Conservation (phyloP, 2,888 invertebrate species). For the Amphipoea oculea region DNA sequence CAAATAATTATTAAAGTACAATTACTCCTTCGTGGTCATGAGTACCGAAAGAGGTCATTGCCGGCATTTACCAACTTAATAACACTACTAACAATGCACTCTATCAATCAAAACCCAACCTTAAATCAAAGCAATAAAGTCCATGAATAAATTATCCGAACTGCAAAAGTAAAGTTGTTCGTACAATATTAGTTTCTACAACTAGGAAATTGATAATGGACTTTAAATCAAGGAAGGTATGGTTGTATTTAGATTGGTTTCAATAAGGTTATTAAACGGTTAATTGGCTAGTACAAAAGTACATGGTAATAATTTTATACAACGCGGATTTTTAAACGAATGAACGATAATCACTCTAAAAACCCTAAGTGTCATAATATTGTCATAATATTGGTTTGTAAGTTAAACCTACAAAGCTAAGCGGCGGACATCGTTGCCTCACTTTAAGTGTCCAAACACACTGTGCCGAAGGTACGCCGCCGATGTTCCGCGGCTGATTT, state of each 20-base stretch:
- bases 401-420: not conserved
- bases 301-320: slow-evolving; percentile 41
- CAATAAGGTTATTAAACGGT: slow-evolving; percentile 26
- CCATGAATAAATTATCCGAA: not conserved
- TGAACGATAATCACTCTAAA: slow-evolving; percentile 30
- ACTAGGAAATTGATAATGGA: slow-evolving; percentile 35
- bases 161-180: slow-evolving; percentile 23
- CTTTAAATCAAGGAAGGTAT: slow-evolving; percentile 19
- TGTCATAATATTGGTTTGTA: not conserved
- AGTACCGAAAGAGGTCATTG: slow-evolving; percentile 64
- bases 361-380: slow-evolving; percentile 10
- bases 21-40: slow-evolving; percentile 55
- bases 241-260: slow-evolving; percentile 19
- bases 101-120: slow-evolving; percentile 33
- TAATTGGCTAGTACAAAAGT: slow-evolving; percentile 46
- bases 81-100: slow-evolving; percentile 4
- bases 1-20: slow-evolving; percentile 58
- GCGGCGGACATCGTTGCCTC: too few species aligned
- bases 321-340: slow-evolving; percentile 46
- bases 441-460: too few species aligned
- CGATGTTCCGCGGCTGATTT: too few species aligned
- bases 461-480: too few species aligned
- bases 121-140: not conserved
- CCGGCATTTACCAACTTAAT: slow-evolving; percentile 35
- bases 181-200: slow-evolving; percentile 47